Conservation (phyloP, 2,888 invertebrate species). For the Luperina nickerlii region DNA sequence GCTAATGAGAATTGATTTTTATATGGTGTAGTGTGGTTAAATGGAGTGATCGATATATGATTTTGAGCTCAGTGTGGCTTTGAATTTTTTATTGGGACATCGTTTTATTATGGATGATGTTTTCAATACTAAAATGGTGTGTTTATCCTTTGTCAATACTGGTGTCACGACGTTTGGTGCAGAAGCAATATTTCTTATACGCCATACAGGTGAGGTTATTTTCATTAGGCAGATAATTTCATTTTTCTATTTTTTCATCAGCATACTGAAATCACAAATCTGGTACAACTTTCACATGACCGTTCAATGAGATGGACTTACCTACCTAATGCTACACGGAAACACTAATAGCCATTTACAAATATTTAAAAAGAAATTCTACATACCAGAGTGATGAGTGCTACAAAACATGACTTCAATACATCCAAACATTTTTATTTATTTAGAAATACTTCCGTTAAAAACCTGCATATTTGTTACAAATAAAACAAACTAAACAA, state of each 20-base stretch:
- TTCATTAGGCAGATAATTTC: neutral
- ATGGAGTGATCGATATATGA: conserved; percentile 21
- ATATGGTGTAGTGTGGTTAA: conserved; percentile 32
- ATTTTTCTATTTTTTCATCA: neutral
- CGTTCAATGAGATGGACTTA: neutral
- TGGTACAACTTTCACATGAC: neutral
- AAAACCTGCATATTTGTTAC: neutral
- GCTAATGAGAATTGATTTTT: conserved; percentile 64
- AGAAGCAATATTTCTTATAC: neutral
- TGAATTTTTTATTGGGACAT: neutral
- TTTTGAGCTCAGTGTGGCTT: neutral
- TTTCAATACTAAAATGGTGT: neutral
- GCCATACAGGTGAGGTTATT: neutral
- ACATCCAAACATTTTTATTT: neutral
- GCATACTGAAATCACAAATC: neutral
- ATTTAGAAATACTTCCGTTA: neutral
- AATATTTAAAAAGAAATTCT: neutral
- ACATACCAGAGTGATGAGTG: neutral
- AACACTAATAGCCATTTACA: neutral
- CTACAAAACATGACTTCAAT: neutral
- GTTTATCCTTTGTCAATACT: neutral
- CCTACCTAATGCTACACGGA: neutral
- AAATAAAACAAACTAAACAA: neutral
- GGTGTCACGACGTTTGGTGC: neutral
- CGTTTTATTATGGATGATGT: neutral